Evolutionary conservation across 2,113 vertebrate genomes (phyloP).

Genomic region (Ovis aries): ARS-UI_Ramb_v3.0 NC_056054.1:7321001-7321500

Average conservation of each 20-base stretch:
- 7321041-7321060: constrained; percentile 57
- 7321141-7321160: constrained; percentile 84
- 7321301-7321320: constrained; percentile 76
- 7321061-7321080: constrained; percentile 75
- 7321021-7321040: constrained; percentile 63
- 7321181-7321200: constrained; percentile 80
- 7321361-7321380: not conserved
- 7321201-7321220: constrained; percentile 87
- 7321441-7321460: constrained; percentile 53
- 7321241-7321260: constrained; percentile 85
- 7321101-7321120: constrained; percentile 79
- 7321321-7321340: constrained; percentile 77
- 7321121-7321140: constrained; percentile 79
- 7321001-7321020: constrained; percentile 78
- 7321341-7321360: fast-evolving
- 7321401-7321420: not conserved
- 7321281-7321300: constrained; percentile 75
- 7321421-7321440: fast-evolving
- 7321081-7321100: constrained; percentile 81
- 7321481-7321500: constrained; percentile 80
- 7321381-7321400: constrained; percentile 62
- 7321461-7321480: constrained; percentile 72
- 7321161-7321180: constrained; percentile 76
- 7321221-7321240: constrained; percentile 82
- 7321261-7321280: constrained; percentile 85